Conservation (phyloP, 2,797 vertebrate species). For the Telmatherina bonti region DNA sequence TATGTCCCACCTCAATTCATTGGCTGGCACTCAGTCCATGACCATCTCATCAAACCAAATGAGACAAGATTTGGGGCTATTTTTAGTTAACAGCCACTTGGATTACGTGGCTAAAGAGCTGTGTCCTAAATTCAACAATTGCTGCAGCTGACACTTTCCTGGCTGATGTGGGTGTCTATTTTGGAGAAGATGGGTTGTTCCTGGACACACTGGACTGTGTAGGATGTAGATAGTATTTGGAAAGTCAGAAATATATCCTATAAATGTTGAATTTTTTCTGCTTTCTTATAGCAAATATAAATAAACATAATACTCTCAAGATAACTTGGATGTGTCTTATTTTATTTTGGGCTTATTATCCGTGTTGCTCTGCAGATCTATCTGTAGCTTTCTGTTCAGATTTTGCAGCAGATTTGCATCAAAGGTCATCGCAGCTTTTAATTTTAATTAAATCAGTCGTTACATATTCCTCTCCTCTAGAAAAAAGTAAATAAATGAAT, state of each 20-base stretch:
- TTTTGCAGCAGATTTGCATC: conserved; percentile 47
- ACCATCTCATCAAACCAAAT: conserved; percentile 54
- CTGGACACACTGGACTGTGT: background rate
- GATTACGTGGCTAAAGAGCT: conserved; percentile 57
- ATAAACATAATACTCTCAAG: conserved; percentile 13
- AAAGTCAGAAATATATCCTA: conserved; percentile 9
- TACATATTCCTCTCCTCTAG: conserved; percentile 5
- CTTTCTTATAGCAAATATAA: conserved; percentile 33
- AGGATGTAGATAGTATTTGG: conserved; percentile 14
- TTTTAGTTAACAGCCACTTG: conserved; percentile 61
- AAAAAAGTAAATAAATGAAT: background rate
- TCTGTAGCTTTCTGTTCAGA: conserved; percentile 30
- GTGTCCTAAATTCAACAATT: conserved; percentile 68
- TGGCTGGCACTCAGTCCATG: conserved; percentile 36
- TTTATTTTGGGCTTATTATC: conserved; percentile 27
- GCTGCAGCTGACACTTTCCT: conserved; percentile 43
- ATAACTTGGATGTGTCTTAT: conserved; percentile 32
- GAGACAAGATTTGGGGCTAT: conserved; percentile 62
- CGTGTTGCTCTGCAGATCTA: conserved; percentile 40
- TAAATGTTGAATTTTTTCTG: conserved; percentile 15
- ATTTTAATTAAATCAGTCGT: conserved; percentile 55
- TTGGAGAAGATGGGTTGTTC: conserved; percentile 5
- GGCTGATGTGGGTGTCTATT: conserved; percentile 35
- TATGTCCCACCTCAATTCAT: conserved; percentile 20
- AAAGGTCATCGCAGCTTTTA: conserved; percentile 52